Conservation (phyloP, 2,797 vertebrate genomes). For the Tangara arthus region DNA sequence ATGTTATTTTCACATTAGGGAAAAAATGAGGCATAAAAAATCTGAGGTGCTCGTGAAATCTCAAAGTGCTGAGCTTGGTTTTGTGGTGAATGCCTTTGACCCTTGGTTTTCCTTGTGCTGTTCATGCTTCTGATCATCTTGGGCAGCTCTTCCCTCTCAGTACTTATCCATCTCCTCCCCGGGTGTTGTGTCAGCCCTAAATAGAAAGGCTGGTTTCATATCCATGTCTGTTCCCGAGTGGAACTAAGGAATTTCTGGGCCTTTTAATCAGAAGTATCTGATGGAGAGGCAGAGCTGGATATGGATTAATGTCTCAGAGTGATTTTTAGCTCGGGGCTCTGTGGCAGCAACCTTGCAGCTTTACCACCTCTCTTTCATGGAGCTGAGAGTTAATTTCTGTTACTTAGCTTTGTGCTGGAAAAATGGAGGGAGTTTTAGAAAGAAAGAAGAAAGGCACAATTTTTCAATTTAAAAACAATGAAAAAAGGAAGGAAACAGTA, state of each 20-base stretch:
- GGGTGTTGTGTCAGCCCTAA: neutral
- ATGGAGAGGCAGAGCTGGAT: neutral
- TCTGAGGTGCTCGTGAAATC: neutral
- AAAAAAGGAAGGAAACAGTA: neutral
- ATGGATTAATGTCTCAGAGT: neutral
- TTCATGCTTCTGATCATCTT: neutral
- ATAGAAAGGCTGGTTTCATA: neutral
- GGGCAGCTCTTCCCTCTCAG: neutral
- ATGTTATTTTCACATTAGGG: neutral
- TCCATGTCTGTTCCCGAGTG: fast-evolving
- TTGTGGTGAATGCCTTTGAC: neutral
- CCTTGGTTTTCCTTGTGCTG: neutral
- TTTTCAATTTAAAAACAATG: neutral
- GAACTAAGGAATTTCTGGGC: neutral
- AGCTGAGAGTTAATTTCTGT: neutral
- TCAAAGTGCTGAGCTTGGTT: neutral
- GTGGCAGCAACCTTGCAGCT: neutral
- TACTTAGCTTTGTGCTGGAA: neutral
- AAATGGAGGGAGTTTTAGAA: neutral
- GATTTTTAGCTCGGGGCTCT: neutral
- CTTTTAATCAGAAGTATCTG: neutral
- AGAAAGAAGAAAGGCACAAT: neutral
- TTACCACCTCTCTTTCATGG: neutral
- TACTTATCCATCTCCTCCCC: neutral
- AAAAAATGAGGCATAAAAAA: neutral